Evolutionary conservation across 2,797 vertebrate genomes (phyloP).

Genomic region (Melanotaenia boesemani): DNA sequence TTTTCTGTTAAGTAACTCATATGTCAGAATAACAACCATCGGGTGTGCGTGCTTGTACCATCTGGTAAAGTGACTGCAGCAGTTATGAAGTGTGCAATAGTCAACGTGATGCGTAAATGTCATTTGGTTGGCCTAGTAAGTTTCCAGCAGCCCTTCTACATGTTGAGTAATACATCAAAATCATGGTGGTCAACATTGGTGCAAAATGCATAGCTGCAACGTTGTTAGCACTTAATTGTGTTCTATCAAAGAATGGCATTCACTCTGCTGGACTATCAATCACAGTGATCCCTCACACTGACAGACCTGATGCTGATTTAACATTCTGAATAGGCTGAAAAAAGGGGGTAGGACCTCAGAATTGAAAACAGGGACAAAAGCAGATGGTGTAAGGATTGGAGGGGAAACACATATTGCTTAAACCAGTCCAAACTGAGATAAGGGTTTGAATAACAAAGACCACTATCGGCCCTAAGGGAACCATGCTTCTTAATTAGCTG

Average conservation of each 20-base stretch:
- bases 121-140: not conserved
- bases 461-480: not conserved
- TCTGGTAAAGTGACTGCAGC: not conserved
- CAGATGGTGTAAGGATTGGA: not conserved
- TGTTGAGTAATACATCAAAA: too few species aligned
- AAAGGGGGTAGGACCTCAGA: not conserved
- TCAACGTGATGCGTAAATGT: not conserved
- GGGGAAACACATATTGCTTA: not conserved
- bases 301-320: too few species aligned
- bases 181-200: too few species aligned
- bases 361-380: not conserved
- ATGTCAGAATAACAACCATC: not conserved
- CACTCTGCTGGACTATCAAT: too few species aligned
- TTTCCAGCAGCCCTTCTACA: not conserved
- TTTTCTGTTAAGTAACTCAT: not conserved
- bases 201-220: too few species aligned
- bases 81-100: not conserved
- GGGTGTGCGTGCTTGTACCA: not conserved
- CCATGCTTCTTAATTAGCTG: constrained; percentile 10
- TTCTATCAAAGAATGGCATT: too few species aligned
- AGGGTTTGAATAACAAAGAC: not conserved
- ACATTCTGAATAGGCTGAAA: too few species aligned
- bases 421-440: not conserved
- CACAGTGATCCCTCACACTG: too few species aligned
- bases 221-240: too few species aligned